Evolutionary conservation across 2,113 vertebrate species (phyloP).

Genomic region (Vulpes lagopus): DNA sequence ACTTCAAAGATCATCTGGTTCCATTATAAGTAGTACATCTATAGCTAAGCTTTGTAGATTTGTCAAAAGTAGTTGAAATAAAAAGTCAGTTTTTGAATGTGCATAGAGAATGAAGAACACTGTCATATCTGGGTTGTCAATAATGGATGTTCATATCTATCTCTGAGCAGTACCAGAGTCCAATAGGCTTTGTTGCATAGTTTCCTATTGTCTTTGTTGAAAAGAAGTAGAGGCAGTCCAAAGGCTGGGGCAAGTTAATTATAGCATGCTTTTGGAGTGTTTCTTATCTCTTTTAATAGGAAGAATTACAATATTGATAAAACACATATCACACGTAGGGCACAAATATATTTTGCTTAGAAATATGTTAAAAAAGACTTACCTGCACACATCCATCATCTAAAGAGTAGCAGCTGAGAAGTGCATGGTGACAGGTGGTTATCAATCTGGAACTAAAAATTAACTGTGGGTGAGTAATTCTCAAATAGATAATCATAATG

Average conservation of each 20-base stretch:
- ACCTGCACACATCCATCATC: background rate
- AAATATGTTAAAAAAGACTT: background rate
- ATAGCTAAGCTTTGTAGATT: background rate
- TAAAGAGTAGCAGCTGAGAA: background rate
- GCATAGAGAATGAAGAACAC: background rate
- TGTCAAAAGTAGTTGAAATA: background rate
- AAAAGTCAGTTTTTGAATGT: background rate
- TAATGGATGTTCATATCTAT: background rate
- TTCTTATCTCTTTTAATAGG: background rate
- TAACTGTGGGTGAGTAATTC: slow-evolving; percentile 35
- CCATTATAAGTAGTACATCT: background rate
- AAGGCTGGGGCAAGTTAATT: background rate
- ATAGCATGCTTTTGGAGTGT: background rate
- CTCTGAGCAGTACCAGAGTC: background rate
- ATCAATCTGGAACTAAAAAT: slow-evolving; percentile 40
- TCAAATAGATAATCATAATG: background rate
- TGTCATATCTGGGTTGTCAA: background rate
- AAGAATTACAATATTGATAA: slow-evolving; percentile 5
- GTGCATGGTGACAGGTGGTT: background rate
- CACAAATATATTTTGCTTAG: slow-evolving; percentile 21
- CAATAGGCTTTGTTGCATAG: background rate
- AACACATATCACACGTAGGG: background rate
- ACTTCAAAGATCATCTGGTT: background rate
- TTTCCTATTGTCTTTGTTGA: background rate
- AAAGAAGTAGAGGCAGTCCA: background rate